Evolutionary conservation across 2,113 vertebrate genomes (phyloP), one percentile per base, ranked within the genome.

Genomic region (Pampusana beccarii): DNA sequence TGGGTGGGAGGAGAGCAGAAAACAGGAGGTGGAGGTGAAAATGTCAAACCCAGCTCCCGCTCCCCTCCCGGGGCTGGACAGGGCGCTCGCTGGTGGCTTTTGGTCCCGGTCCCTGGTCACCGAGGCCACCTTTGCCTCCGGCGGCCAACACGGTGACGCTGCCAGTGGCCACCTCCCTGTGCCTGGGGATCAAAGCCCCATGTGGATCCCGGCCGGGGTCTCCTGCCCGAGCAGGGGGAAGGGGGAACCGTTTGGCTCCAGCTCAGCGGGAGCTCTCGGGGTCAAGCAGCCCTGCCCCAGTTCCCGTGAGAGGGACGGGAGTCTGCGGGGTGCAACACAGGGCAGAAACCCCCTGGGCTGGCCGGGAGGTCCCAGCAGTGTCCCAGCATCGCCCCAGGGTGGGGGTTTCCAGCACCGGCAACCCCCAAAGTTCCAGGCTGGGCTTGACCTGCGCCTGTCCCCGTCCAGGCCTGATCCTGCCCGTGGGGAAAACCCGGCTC

Each of bases 1-100:
- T 6, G 54, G 64, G 66, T 50, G 92, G 91, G 93, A 91, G 86
- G 89, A 88, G 80, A 85, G 78, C 86, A 89, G 80, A 71, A 84
- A 92, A 86, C 86, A 92, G 96, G 92, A 94, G 81, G 72, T 65
- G 64, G 75, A 72, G 88, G 94, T 95, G 94, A 87, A 95, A 91
- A 87, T 89, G 89, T 89, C 89, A 85, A 79, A 36, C 11, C 14
- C 78, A 36, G 86, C 62, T 61, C 74, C 70, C 23, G 9, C 58
- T 64, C 46, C 28, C 8, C 57, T 42, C 86, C 80, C 18, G 0
- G 60, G 36, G 26, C 58, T 29, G 51, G 51, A 46, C 38, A 9
- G 1, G 1, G 40, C 1, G 4, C 29, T 50, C 3, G 0, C 29
- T 1, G 8, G 17, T 18, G 66, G 16, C 10, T 79, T 74, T 44